Base-by-base conservation (phyloP, 2,888 invertebrate species). In the Eugnorisma glareosa region DNA sequence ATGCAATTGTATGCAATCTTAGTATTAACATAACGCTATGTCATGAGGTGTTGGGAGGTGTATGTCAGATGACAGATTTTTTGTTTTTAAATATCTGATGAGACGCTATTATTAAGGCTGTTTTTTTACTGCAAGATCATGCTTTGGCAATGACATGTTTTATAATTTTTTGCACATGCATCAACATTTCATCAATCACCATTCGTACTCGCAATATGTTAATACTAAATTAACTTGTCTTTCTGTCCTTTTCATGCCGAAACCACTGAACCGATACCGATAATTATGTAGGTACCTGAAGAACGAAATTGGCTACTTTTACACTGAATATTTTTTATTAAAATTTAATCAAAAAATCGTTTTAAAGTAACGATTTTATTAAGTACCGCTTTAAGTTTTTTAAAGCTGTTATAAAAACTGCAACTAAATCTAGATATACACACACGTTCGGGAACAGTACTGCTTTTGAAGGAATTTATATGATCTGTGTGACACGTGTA, bases 1-100 rank as follows among this genome's bases (percentile, higher is more conserved):
- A 54, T 77, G 78, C 83, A 85, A 82, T 73, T 83, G 83, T 84
- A 86, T 86, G 79, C 86, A 78, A 75, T 69, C 31, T 35, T 43
- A 6, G 54, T 61, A 86, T 86, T 82, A 80, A 11, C 88, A 88
- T 88, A 84, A 15, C 28, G 66, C 76, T 48, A 45, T 67, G 57
- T 86, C 88, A 86, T 79, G 70, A 63, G 75, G 63, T 79, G 59
- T 59, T 43, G 59, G 48, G 48, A 57, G 48, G 70, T 71, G 28
- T 48, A 74, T 51, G 76, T 80, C 77, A 79, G 59, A 10, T 63
- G 40, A 64, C 63, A 40, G 40, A n/a, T 35, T 35, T 57, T 45
- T 51, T 66, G 7, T 48, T 73, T 45, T 54, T 68, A 40, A 31
- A 35, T 31, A 61, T 21, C 10, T 35, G 21, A 61, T 61, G 61